A percentile compares a stretch with the other conserved stretches of the same genome.
These are phyloP conservation scores for Cephus pygmeus DNA, from an alignment of 2,888 invertebrate genomes.

Conservation along the genomic window DNA sequence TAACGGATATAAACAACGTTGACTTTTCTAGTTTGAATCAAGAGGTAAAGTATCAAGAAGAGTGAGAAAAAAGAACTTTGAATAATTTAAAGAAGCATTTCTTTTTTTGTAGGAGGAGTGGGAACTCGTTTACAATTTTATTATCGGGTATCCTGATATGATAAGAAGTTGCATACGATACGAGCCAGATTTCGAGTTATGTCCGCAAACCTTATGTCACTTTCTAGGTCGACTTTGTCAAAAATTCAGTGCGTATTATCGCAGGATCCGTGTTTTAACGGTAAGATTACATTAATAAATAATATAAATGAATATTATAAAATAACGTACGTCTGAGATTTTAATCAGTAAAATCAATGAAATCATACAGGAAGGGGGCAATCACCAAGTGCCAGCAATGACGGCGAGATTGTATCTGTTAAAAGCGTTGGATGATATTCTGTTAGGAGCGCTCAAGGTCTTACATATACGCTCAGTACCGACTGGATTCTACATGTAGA, in stretches of 20 bases:
- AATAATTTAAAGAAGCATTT: slow-evolving; percentile 25
- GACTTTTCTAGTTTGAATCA: slow-evolving; percentile 74
- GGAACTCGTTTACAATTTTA: slow-evolving; percentile 76
- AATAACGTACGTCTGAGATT: slow-evolving; percentile 31
- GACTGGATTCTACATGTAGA: background rate
- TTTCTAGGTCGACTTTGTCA: slow-evolving; percentile 75
- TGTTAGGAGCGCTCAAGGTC: background rate
- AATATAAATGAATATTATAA: slow-evolving; percentile 15
- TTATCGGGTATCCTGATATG: slow-evolving; percentile 74
- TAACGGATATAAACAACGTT: slow-evolving; percentile 71
- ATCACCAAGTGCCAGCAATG: slow-evolving; percentile 75
- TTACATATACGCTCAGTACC: background rate
- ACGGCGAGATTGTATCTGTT: slow-evolving; percentile 79
- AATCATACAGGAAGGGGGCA: slow-evolving; percentile 73
- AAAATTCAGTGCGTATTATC: slow-evolving; percentile 80
- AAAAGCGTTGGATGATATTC: slow-evolving; percentile 65
- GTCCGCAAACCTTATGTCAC: slow-evolving; percentile 74
- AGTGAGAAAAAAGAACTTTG: slow-evolving; percentile 11
- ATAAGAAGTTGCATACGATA: slow-evolving; percentile 70
- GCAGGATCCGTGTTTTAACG: slow-evolving; percentile 75
- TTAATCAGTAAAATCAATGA: background rate
- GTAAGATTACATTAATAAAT: slow-evolving; percentile 67
- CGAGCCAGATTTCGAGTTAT: slow-evolving; percentile 68
- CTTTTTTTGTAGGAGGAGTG: slow-evolving; percentile 78
- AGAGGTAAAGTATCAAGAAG: slow-evolving; percentile 68